A percentile compares a stretch with the other conserved stretches of the same genome.
phyloP scores from a whole-genome alignment of 2,113 vertebrate species.

The Uria lomvia region DNA sequence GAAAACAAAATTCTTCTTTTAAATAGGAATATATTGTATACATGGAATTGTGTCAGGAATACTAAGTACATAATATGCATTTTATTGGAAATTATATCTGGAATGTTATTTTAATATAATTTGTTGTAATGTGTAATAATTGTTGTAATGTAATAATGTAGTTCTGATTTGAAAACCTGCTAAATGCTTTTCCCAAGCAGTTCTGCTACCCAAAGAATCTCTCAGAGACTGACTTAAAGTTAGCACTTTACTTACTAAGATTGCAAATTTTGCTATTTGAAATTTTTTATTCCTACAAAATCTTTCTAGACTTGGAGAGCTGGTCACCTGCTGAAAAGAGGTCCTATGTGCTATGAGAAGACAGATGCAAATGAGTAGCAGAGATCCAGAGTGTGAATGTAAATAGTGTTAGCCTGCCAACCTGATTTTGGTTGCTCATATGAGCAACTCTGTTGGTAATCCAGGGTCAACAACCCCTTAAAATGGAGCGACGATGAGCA shows the following conservation, averaged over 20 bases:
- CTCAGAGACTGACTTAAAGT: neutral
- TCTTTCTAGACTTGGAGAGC: neutral
- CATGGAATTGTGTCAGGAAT: neutral
- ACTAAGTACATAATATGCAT: neutral
- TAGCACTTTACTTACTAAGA: neutral
- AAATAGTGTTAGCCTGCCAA: fast-evolving
- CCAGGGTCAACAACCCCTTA: neutral
- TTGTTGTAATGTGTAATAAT: too few species aligned
- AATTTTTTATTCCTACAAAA: neutral
- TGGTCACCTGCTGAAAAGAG: neutral
- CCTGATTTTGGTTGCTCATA: neutral
- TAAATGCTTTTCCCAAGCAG: neutral
- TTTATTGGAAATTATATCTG: neutral
- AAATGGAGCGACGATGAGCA: neutral
- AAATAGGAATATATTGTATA: neutral
- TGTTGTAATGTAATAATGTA: neutral
- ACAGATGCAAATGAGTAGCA: neutral
- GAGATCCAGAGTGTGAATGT: neutral
- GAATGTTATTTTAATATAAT: neutral
- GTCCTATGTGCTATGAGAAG: neutral
- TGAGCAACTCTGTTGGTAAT: neutral
- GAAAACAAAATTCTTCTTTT: neutral
- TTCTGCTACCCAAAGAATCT: neutral
- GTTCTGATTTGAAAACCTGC: neutral
- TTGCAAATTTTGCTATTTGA: neutral